Base-by-base conservation (phyloP, 1,140 invertebrate genomes). In the Heliconius congener region DNA sequence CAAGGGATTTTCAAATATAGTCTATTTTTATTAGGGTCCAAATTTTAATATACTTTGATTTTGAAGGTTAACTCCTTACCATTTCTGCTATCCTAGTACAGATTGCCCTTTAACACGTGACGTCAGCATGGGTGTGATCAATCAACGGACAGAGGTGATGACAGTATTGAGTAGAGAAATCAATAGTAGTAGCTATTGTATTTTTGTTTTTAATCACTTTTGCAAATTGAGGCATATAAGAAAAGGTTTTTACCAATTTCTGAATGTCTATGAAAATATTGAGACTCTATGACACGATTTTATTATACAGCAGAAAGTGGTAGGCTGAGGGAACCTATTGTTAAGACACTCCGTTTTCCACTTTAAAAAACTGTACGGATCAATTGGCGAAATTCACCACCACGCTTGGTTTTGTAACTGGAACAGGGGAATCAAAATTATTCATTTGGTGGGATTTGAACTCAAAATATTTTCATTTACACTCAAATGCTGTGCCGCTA, bases 41-140 rank as follows among this genome's bases (percentile, higher is more conserved):
- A 46, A 71, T 23, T 71, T 16, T 16, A 60, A 19, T 50, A 42
- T 30, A 50, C 13, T 1, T 11, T 16, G 2, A 1, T 39, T 70
- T 50, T 76, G 0, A 16, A 16, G 3, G 50, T 46, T 11, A 86
- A 23, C 55, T 85, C 81, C 70, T 88, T 19, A 71, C 23, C 11
- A 42, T 37, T 82, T 83, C 81, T 88, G 81, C 2, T 76, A 13
- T 80, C 87, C 87, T 88, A 78, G 85, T 88, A 83, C 76, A 46
- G 71, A 66, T 79, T 88, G 87, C 86, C 86, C 87, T 88, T 88
- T 88, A 86, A 86, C 86, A 87, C 87, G 87, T 88, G 86, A 87
- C 86, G 86, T 87, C 86, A 87, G 78, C 74, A 39, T 72, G 30
- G 19, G 5, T 66, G 27, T 23, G 19, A 57, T 30, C 27, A 66